These are phyloP conservation scores for Ditylenchus dipsaci DNA, from an alignment of 1,140 invertebrate species.

Conservation along the genomic window DNA sequence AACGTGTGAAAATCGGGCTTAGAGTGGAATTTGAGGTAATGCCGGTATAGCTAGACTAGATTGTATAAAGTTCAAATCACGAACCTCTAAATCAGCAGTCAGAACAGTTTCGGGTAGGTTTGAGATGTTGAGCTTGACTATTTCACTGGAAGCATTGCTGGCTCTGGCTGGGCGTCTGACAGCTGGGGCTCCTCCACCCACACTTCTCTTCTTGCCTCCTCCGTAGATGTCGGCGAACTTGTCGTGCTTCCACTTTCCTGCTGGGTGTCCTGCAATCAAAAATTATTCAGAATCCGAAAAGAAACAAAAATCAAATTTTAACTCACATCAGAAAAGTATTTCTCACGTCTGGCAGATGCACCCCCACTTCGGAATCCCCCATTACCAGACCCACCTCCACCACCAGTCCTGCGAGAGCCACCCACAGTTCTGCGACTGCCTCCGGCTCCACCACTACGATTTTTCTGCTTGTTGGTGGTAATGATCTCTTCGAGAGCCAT, in stretches of 20 bases:
- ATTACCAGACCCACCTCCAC: background rate
- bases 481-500: slow-evolving; percentile 7
- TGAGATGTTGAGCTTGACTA: slow-evolving; percentile 29
- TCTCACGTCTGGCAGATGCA: background rate
- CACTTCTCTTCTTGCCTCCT: slow-evolving; percentile 4
- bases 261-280: slow-evolving; percentile 16
- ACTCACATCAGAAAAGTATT: slow-evolving; percentile 12
- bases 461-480: background rate
- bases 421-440: background rate
- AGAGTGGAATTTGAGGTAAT: too few relatives aligned
- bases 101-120: slow-evolving; percentile 27
- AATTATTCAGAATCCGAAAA: background rate
- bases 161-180: slow-evolving; percentile 8
- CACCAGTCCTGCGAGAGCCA: background rate
- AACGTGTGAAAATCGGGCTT: too few relatives aligned
- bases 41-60: too few relatives aligned
- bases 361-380: slow-evolving; percentile 1
- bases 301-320: background rate
- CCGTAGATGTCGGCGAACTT: slow-evolving; percentile 26
- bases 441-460: background rate
- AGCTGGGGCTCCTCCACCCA: slow-evolving; percentile 1
- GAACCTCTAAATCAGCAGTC: slow-evolving; percentile 32
- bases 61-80: too few relatives aligned
- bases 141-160: slow-evolving; percentile 8
- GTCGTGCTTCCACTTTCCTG: slow-evolving; percentile 29